Evolutionary conservation across 2,888 invertebrate genomes (phyloP).

Genomic region (Eilema depressum): DNA sequence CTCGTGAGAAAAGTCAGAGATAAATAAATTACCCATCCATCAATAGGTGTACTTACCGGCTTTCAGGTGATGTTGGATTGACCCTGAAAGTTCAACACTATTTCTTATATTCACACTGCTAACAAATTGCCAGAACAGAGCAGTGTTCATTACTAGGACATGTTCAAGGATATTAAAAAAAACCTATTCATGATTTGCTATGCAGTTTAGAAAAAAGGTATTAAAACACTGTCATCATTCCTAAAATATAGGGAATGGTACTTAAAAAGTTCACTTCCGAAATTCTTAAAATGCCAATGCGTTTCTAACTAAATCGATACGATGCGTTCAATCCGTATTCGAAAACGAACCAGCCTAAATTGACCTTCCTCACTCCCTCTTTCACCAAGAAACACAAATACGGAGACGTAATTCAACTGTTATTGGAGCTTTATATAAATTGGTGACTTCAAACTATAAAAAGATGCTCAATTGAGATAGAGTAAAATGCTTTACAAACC

Average conservation of each 20-base stretch:
- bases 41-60: too few species aligned
- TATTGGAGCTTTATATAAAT: slow-evolving; percentile 40
- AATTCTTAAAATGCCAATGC: slow-evolving; percentile 69
- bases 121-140: background rate
- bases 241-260: slow-evolving; percentile 21
- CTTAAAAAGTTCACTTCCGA: slow-evolving; percentile 58
- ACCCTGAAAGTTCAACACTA: too few species aligned
- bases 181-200: background rate
- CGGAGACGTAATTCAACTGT: slow-evolving; percentile 26
- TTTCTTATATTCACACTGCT: background rate
- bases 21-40: too few species aligned
- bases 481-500: slow-evolving; percentile 68
- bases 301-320: slow-evolving; percentile 69
- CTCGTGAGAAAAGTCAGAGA: too few species aligned
- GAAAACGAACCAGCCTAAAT: slow-evolving; percentile 42
- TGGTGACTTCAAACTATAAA: slow-evolving; percentile 53
- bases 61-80: too few species aligned
- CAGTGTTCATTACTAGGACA: background rate
- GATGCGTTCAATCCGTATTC: slow-evolving; percentile 62
- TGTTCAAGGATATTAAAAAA: background rate
- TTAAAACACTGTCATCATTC: slow-evolving; percentile 17
- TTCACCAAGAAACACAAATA: slow-evolving; percentile 13
- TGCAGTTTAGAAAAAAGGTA: background rate
- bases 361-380: slow-evolving; percentile 34
- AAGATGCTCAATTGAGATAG: slow-evolving; percentile 61